Evolutionary conservation across 2,113 vertebrate species (phyloP), one percentile per base, ranked within the genome.

Genomic region (Aramus guarauna): DNA sequence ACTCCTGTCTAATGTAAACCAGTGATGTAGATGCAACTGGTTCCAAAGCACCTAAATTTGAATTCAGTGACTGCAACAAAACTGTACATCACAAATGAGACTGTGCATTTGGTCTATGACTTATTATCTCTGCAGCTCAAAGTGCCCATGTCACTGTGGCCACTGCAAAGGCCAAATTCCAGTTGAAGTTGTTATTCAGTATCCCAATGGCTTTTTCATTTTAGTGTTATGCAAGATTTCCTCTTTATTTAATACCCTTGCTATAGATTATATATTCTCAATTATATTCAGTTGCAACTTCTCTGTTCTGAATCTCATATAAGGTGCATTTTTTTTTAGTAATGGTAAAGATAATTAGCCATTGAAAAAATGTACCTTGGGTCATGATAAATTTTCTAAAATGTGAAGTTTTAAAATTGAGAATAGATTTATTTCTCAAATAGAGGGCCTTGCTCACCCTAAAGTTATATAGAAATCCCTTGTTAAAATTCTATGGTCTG

Each of bases 401-500:
- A 86, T 22, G 5, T 30, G 63, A 84, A 52, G 23, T 45, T 88
- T 89, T 68, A 60, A 87, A 96, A 92, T 66, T 72, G 56, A 72
- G 26, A 91, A 48, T 87, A 92, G 52, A 60, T 84, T 91, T 67
- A 71, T 94, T 88, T 87, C 56, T 75, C n/a, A 77, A 74, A 91
- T 39, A 64, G 37, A 71, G 15, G 34, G 9, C 15, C 21, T 84
- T 92, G 50, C 17, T 86, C 55, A 78, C 77, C 29, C 23, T 83
- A 15, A 84, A 91, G 27, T 92, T 81, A 56, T 47, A 83, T 7
- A 75, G 76, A 74, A 85, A 95, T 64, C 36, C 78, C 73, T 86
- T 91, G n/a, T 87, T 91, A 84, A 96, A 91, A 97, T 97, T 92
- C 88, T 82, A 45, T 87, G 39, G 17, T 85, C 64, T 77, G 30